Evolutionary conservation across 35 echinoderm and acorn worm species (phyloP).

Genomic region (Heliocidaris tuberculata): DNA sequence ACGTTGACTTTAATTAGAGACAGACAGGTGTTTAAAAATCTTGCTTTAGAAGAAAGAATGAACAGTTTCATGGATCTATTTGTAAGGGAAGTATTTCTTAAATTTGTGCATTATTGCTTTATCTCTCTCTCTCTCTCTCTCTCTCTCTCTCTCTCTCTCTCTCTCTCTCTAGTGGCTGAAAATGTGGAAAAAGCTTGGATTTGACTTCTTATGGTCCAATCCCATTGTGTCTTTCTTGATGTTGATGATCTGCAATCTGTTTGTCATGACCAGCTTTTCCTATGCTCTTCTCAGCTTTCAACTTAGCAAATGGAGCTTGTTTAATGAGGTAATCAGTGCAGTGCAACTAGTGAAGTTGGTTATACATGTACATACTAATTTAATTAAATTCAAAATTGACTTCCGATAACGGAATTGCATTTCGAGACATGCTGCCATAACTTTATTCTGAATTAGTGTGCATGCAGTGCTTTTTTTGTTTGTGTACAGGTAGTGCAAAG

Average conservation of each 20-base stretch:
- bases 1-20: too few species aligned
- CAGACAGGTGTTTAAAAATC: too few species aligned
- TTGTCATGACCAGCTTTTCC: not conserved
- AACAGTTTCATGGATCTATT: not conserved
- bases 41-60: too few species aligned
- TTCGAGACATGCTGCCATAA: too few species aligned
- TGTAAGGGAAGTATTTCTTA: too few species aligned
- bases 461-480: too few species aligned
- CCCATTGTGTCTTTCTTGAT: not conserved
- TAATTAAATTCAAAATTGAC: too few species aligned
- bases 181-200: constrained; percentile 13
- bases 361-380: too few species aligned
- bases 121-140: not conserved
- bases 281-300: constrained; percentile 14
- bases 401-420: not conserved
- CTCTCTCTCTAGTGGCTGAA: not conserved
- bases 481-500: too few species aligned
- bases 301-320: not conserved
- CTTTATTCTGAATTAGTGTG: too few species aligned
- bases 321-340: not conserved
- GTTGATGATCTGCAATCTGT: not conserved
- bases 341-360: too few species aligned
- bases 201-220: not conserved
- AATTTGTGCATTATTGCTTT: not conserved
- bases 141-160: too few species aligned